Base-by-base conservation (phyloP, 2,113 vertebrate genomes). In the Myanophis thanlyinensis region DNA sequence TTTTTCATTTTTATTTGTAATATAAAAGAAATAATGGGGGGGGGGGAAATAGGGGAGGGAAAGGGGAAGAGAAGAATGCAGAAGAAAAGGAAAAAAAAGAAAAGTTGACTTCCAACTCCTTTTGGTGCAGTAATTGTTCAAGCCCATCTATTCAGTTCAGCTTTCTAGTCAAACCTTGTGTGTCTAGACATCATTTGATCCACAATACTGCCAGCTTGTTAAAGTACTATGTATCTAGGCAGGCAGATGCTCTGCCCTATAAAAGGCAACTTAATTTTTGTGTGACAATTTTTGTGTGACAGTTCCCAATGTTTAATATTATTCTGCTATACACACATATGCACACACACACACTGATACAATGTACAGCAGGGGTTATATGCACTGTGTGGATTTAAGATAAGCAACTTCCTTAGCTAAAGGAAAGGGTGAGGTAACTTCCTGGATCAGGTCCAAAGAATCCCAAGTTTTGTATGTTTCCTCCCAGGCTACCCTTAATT, bases 401-500 rank as follows among this genome's bases (percentile, higher is more conserved):
- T 53, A 85, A 92, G 67, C 87, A 54, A 25, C 73, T 92, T 89
- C 87, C 91, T 89, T 54, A 89, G 20, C 44, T 85, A 47, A 92
- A 56, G 87, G 91, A 85, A 89, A 89, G 91, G 87, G 87, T 56
- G 44, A 85, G 67, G 87, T 54, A 40, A 67, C 54, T 92, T 92
- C 91, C 67, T 92, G 87, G 91, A 48, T 10, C 44, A 27, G 22
- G 56, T 88, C 87, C 87, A 52, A 84, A 54, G 51, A 56, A 51
- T n/a, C 62, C 15, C 47, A 27, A 62, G 51, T 52, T 35, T 85
- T 84, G 27, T 44, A 4, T 53, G 48, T 53, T 92, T 80, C 86
- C 86, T 88, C 35, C 25, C 40, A 35, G 49, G 27, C 91, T 73
- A 40, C 84, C 44, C 62, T 13, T 92, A 88, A 92, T 92, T 88